Base-by-base conservation (phyloP, 2,888 invertebrate genomes). In the Eubasilissa splendida region DNA sequence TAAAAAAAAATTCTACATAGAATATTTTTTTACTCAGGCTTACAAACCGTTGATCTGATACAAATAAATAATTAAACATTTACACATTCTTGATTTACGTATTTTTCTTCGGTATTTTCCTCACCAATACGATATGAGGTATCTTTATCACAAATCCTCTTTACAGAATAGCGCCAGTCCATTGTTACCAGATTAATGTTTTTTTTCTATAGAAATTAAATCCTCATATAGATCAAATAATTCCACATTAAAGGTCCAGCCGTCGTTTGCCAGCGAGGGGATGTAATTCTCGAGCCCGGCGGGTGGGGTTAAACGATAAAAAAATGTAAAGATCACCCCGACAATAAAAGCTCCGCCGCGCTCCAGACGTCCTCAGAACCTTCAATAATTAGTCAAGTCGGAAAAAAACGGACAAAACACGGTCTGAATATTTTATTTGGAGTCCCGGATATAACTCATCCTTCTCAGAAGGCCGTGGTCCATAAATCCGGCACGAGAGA, bases 401-500 rank as follows among this genome's bases (percentile, higher is more conserved):
- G 58, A 73, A 73, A 73, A 71, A 73, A 31, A 56, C 68, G 58
- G 71, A 73, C 71, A 73, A 58, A 73, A 73, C 71, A 56, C 54
- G 56, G 54, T 14, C 70, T 58, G 71, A 73, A 73, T 73, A 73
- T 73, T 76, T 76, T 66, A 66, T 66, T 76, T 14, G 14, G 33
- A 73, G 22, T 63, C 22, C 31, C 52, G 65, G 76, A 63, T 33
- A 68, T 70, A 63, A 76, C 71, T 79, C 76, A 71, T 79, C 65
- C 63, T 71, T 52, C 71, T 79, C 54, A 42, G 42, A 42, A 42
- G 50, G 76, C 75, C 75, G 73, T 66, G 75, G 75, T 65, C 76
- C 76, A 77, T 79, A 82, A 82, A 82, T 82, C 58, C 79, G 58
- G 66, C 71, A 79, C 79, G 65, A 79, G 79, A 78, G 75, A 79